These are phyloP conservation scores for Dissostichus mawsoni DNA, from an alignment of 2,113 vertebrate species.

Conservation along the genomic window DNA sequence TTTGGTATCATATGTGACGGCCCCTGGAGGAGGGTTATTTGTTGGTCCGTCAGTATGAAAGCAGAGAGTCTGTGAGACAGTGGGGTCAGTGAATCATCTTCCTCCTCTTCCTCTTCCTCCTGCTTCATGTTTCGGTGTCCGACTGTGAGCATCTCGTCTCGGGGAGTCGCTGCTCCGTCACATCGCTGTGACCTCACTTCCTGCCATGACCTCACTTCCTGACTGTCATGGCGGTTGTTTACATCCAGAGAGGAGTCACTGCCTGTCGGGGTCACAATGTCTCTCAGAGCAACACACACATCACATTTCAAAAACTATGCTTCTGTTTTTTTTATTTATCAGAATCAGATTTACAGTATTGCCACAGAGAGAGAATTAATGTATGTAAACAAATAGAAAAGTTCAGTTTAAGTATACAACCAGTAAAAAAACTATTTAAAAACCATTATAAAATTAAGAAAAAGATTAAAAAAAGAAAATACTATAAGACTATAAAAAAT, in stretches of 20 bases:
- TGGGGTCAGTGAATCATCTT: slow-evolving; percentile 39
- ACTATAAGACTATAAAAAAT: no score
- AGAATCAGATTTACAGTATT: no score
- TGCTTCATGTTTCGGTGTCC: not conserved
- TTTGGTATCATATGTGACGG: not conserved
- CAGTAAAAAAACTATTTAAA: no score
- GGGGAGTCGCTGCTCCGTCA: slow-evolving; percentile 28
- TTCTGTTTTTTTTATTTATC: not conserved
- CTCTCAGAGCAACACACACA: not conserved
- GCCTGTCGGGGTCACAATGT: not conserved
- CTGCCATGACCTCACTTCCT: slow-evolving; percentile 40
- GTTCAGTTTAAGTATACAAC: no score
- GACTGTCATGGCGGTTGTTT: slow-evolving; percentile 37
- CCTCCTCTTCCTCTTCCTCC: not conserved
- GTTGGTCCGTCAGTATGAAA: slow-evolving; percentile 11
- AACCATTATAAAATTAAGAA: no score
- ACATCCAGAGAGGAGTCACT: not conserved
- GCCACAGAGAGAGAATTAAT: no score
- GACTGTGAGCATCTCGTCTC: slow-evolving; percentile 8
- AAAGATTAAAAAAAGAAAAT: no score
- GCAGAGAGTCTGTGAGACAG: slow-evolving; percentile 16
- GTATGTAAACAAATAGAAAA: no score
- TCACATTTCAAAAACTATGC: not conserved
- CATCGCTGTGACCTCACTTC: slow-evolving; percentile 26
- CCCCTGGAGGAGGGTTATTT: not conserved